Evolutionary conservation across 2,113 vertebrate genomes (phyloP).

Genomic region (Todiramphus chloris): DNA sequence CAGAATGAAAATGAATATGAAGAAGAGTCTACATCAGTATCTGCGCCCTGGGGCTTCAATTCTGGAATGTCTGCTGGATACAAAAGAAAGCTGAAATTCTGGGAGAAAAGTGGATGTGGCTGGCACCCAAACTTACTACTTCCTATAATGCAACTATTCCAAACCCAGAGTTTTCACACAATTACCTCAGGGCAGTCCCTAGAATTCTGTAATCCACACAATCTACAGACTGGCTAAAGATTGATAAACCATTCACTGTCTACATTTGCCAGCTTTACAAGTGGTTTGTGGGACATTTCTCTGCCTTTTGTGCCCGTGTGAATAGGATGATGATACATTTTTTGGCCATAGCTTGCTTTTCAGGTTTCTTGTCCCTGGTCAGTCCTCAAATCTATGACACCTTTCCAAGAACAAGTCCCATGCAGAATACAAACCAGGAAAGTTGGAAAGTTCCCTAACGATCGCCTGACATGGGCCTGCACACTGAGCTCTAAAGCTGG

Average conservation of each 20-base stretch:
- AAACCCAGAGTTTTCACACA: background rate
- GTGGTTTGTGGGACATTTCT: background rate
- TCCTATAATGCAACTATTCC: background rate
- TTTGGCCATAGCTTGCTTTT: background rate
- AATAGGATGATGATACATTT: background rate
- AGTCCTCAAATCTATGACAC: background rate
- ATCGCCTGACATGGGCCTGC: background rate
- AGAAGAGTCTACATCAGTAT: background rate
- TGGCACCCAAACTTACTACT: background rate
- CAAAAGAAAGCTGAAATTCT: background rate
- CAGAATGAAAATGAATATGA: background rate
- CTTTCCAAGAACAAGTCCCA: background rate
- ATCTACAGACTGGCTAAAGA: background rate
- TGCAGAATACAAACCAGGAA: background rate
- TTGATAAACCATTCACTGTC: background rate
- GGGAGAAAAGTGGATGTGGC: background rate
- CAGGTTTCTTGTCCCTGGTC: background rate
- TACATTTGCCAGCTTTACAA: background rate
- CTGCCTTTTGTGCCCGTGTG: background rate
- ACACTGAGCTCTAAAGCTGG: accelerated
- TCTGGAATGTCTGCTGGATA: accelerated
- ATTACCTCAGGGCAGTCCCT: background rate
- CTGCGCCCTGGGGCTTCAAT: background rate
- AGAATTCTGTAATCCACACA: background rate
- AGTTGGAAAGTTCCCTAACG: background rate